Evolutionary conservation across 2,797 vertebrate species (phyloP), one percentile per base, ranked within the genome.

Genomic region (Poecilia gillii): DNA sequence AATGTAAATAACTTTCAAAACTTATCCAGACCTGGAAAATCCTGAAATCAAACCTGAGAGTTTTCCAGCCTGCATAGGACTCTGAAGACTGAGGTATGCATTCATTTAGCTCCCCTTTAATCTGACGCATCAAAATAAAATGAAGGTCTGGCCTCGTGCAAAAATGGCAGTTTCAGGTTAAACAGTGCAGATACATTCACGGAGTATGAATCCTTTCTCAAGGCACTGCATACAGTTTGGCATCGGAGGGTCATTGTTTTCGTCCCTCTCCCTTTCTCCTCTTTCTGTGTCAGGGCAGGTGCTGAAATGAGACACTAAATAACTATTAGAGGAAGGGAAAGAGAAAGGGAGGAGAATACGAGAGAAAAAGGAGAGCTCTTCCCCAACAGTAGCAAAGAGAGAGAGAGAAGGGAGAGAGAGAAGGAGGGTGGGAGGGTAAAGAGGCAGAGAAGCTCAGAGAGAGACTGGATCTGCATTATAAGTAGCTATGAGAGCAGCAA

Each of bases 241-340:
- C 39, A 36, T 23, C 81, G 66, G 84, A 87, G 82, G 81, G 78
- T 76, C 75, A 80, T 87, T 85, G 86, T 80, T 81, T 51, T 84
- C 43, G 0, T 39, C n/a, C 23, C 79, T 79, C 82, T 70, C 83
- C 76, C 78, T 46, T 71, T 46, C 68, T 71, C 41, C n/a, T 71
- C 68, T 79, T 72, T 89, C 80, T 86, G 87, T 91, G 81, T 87
- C 64, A 79, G 80, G 90, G 92, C 94, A 96, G 95, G 94, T 96
- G 94, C 91, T 93, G 88, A 94, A 95, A 93, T 90, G 84, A 94
- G 91, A 95, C 92, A 94, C 92, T 94, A 93, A 95, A 94, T 93
- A 94, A 94, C 89, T 94, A 93, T 94, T 93, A 91, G 86, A 88
- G 90, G 88, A 89, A 83, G 87, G 85, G 82, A 80, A 71, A 84